A percentile compares a stretch with the other conserved stretches of the same genome.
Conservation (phyloP, 1,140 invertebrate species). For the Diachasma alloeum region DNA sequence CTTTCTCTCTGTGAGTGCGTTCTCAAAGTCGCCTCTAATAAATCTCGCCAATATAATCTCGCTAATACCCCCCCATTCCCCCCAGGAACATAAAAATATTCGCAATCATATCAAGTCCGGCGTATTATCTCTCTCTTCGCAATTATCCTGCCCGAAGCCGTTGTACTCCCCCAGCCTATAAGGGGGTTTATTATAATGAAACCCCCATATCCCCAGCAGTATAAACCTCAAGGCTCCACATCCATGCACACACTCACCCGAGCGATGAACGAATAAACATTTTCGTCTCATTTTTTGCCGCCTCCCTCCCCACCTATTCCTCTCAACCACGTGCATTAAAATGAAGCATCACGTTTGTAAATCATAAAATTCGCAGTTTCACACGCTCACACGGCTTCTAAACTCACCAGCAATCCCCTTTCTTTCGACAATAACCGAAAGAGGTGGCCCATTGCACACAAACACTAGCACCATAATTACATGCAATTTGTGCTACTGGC, state of each 20-base stretch:
- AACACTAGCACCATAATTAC: conserved; percentile 46
- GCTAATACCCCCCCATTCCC: too few relatives aligned
- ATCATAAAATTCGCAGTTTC: conserved; percentile 57
- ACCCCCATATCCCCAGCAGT: neutral
- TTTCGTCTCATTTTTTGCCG: neutral
- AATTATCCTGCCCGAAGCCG: too few relatives aligned
- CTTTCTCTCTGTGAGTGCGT: too few relatives aligned
- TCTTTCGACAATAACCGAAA: conserved; percentile 1
- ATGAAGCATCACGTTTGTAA: conserved; percentile 47
- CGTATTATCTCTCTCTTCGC: too few relatives aligned
- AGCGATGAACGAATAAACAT: neutral
- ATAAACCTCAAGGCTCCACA: neutral
- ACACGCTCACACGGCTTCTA: conserved; percentile 41
- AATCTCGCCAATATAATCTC: too few relatives aligned
- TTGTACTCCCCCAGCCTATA: too few relatives aligned
- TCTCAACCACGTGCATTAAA: conserved; percentile 21
- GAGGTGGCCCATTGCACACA: conserved; percentile 21
- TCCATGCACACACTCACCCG: neutral
- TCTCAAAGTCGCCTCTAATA: too few relatives aligned
- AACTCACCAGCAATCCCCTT: conserved; percentile 19
- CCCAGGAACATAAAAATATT: too few relatives aligned
- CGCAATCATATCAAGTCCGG: too few relatives aligned
- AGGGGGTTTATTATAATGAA: neutral
- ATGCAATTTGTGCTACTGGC: conserved; percentile 54
- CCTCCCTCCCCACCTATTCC: neutral